phyloP scores from a whole-genome alignment of 1,140 invertebrate genomes.

The Nasonia giraulti region DNA sequence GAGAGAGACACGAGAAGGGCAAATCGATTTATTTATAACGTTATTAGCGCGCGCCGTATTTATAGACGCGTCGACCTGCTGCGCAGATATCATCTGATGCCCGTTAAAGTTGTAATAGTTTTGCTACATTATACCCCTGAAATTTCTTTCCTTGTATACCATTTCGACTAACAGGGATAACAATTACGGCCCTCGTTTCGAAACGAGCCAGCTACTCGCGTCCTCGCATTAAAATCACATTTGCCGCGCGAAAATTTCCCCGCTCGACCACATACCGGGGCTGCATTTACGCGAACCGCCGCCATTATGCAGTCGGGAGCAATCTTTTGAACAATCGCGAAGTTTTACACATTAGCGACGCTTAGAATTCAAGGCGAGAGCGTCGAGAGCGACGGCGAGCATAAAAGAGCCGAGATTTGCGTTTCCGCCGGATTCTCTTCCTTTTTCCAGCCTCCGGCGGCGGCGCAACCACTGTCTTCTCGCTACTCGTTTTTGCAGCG shows the following conservation, averaged over 20 bases:
- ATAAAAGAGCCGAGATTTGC: constrained; percentile 23
- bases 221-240: not conserved
- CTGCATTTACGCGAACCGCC: no score
- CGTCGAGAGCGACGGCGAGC: not conserved
- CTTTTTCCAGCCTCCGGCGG: not conserved
- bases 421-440: constrained; percentile 16
- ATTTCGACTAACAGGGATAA: not conserved
- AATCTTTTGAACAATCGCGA: not conserved
- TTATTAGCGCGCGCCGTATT: not conserved
- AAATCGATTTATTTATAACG: constrained; percentile 38
- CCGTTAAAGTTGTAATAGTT: not conserved
- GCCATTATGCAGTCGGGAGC: not conserved
- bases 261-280: no score
- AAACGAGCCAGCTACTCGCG: not conserved
- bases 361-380: not conserved
- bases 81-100: not conserved
- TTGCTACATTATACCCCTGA: not conserved
- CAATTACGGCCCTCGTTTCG: not conserved
- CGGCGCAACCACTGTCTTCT: no score
- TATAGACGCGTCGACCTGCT: not conserved
- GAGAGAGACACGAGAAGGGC: not conserved
- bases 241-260: not conserved
- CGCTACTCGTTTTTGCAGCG: not conserved
- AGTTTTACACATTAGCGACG: not conserved
- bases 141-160: not conserved